Conservation (phyloP, 2,113 vertebrate species). For the Ellobius talpinus region DNA sequence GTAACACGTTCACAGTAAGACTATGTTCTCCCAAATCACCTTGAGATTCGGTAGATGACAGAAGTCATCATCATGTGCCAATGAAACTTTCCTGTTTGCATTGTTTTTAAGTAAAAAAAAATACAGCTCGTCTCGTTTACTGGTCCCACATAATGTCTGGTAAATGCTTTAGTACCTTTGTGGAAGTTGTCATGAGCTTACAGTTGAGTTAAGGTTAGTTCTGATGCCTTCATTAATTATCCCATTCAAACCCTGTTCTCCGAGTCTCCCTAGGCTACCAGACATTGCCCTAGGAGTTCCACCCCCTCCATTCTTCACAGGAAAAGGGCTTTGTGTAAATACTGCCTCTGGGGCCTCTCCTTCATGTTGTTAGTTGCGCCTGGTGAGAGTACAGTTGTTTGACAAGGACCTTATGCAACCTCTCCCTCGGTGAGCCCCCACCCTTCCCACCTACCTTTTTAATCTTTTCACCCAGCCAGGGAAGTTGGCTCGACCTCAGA, state of each 20-base stretch:
- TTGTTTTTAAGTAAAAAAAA: not conserved
- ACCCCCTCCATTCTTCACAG: not conserved
- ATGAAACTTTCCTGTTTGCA: not conserved
- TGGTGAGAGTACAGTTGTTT: not conserved
- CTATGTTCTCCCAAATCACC: not conserved
- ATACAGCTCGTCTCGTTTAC: not conserved
- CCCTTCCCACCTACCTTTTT: not conserved
- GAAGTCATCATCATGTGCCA: not conserved
- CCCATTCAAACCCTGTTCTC: not conserved
- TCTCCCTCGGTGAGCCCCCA: fast-evolving
- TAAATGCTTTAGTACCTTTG: not conserved
- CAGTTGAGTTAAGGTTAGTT: not conserved
- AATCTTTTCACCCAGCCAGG: not conserved
- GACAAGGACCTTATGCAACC: not conserved
- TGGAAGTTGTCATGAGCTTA: not conserved
- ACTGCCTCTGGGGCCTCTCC: not conserved
- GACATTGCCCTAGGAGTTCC: not conserved
- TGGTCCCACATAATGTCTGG: not conserved
- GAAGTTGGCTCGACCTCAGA: not conserved
- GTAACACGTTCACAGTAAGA: no score
- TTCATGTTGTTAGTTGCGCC: not conserved
- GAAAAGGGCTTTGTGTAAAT: not conserved
- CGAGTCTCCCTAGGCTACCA: not conserved
- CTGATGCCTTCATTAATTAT: not conserved
- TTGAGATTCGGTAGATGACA: not conserved